Percentiles rank a stretch among this genome's conserved stretches.
Conservation (phyloP, 2,888 invertebrate species). For the Meta bourneti region DNA sequence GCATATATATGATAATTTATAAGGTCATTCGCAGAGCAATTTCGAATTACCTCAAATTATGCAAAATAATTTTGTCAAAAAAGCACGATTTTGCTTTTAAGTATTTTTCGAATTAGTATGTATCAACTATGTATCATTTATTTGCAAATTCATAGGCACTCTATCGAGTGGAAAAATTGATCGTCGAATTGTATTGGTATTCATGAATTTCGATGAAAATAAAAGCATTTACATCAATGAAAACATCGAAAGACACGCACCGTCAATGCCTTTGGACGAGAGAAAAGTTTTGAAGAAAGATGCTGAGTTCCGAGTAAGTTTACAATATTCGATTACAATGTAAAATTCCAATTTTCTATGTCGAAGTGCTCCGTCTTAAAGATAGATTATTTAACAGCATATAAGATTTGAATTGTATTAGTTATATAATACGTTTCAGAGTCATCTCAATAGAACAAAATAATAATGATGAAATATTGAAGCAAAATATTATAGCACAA, state of each 20-base stretch:
- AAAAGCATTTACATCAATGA: constrained; percentile 79
- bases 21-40: too few relatives aligned
- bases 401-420: neutral
- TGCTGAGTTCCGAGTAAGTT: constrained; percentile 71
- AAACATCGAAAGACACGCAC: constrained; percentile 78
- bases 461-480: too few relatives aligned
- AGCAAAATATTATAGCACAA: too few relatives aligned
- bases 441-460: too few relatives aligned
- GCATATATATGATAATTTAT: too few relatives aligned
- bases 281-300: constrained; percentile 70
- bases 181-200: constrained; percentile 79
- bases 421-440: neutral
- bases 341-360: neutral
- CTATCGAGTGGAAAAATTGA: constrained; percentile 64
- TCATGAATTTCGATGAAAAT: constrained; percentile 79
- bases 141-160: constrained; percentile 28
- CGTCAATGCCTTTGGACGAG: constrained; percentile 76
- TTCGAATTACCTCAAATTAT: too few relatives aligned
- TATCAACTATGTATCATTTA: neutral
- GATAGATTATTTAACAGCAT: neutral
- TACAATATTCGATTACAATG: neutral
- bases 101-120: too few relatives aligned
- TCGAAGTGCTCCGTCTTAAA: neutral
- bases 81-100: too few relatives aligned
- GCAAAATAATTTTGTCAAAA: too few relatives aligned